Evolutionary conservation across 2,888 invertebrate species (phyloP).

Genomic region (Cepaea hortensis): DNA sequence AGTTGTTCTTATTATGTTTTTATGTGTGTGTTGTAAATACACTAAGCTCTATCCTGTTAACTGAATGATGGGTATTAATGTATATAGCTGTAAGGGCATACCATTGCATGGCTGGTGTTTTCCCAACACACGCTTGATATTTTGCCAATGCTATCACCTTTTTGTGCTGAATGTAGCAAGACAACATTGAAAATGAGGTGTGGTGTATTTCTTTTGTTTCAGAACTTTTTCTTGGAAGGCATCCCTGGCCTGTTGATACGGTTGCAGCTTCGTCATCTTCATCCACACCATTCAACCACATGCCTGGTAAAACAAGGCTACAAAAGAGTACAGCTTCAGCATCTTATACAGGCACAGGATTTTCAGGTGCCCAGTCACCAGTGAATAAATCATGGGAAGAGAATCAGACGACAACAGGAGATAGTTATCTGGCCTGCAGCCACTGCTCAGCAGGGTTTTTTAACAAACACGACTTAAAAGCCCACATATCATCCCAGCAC

Average conservation of each 20-base stretch:
- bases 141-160: not conserved
- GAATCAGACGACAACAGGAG: too few relatives aligned
- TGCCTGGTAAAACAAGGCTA: not conserved
- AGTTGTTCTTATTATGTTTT: too few relatives aligned
- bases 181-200: conserved; percentile 7
- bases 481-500: conserved; percentile 26
- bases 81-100: too few relatives aligned
- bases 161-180: not conserved
- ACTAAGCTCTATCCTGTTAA: too few relatives aligned
- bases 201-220: conserved; percentile 37
- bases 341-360: not conserved
- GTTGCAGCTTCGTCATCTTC: conserved; percentile 19
- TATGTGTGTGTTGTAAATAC: too few relatives aligned
- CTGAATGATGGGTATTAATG: too few relatives aligned
- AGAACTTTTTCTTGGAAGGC: conserved; percentile 20
- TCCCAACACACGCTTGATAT: too few relatives aligned
- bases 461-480: conserved; percentile 24
- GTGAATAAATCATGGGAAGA: not conserved
- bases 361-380: not conserved
- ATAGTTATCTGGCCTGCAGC: not conserved
- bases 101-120: not conserved
- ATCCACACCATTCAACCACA: not conserved
- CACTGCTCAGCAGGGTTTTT: conserved; percentile 8
- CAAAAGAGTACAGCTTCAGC: not conserved
- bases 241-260: not conserved